phyloP scores from a whole-genome alignment of 2,113 vertebrate species.

The Scopus umbretta region DNA sequence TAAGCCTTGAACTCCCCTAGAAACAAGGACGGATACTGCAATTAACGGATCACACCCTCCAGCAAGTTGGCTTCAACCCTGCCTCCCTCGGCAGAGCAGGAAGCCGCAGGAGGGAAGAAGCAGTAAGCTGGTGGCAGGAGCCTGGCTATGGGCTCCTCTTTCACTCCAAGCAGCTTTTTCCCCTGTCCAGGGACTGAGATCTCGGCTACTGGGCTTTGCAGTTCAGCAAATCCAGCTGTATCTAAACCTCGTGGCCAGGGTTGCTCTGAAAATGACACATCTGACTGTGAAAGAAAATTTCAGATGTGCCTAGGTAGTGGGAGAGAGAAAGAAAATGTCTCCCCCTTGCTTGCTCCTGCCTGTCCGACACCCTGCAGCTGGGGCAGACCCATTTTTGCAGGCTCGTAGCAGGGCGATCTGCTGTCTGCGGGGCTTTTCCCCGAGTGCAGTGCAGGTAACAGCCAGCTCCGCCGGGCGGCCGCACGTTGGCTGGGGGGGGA shows the following conservation, averaged over 20 bases:
- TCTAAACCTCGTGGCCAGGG: background rate
- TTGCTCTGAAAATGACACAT: background rate
- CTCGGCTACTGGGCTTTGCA: accelerated
- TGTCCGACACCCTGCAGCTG: accelerated
- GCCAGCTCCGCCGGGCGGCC: accelerated
- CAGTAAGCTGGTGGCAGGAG: background rate
- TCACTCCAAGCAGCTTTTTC: background rate
- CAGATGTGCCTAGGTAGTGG: background rate
- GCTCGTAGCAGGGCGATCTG: background rate
- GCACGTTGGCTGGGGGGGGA: background rate
- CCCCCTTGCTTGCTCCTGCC: background rate
- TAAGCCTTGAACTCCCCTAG: background rate
- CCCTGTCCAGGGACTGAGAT: background rate
- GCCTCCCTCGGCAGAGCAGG: background rate
- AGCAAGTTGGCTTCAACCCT: background rate
- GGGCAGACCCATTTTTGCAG: background rate
- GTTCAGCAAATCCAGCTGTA: background rate
- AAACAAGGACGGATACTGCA: background rate
- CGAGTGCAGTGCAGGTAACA: accelerated
- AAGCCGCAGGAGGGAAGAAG: background rate
- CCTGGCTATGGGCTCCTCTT: background rate
- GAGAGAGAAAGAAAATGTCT: background rate
- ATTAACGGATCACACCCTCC: background rate
- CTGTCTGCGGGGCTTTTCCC: background rate
- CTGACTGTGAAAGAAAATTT: background rate